These are phyloP conservation scores for Homarus americanus DNA, from an alignment of 1,140 invertebrate genomes.

Conservation along the genomic window DNA sequence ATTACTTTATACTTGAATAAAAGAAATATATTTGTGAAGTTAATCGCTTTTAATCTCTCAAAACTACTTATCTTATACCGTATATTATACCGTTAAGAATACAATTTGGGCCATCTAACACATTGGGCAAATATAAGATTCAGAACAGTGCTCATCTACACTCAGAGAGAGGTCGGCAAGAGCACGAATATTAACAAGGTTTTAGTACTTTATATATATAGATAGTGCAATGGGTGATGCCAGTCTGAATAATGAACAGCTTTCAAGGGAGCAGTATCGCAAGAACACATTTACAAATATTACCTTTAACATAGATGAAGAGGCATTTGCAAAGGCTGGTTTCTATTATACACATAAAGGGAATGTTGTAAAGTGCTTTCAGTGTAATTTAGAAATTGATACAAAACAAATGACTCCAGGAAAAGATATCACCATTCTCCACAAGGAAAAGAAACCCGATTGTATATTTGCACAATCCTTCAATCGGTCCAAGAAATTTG, in stretches of 20 bases:
- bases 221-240: conserved; percentile 19
- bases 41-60: too few relatives aligned
- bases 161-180: background rate
- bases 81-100: background rate
- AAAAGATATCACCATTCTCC: background rate
- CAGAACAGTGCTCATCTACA: background rate
- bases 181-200: background rate
- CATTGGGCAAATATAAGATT: background rate
- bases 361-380: conserved; percentile 19
- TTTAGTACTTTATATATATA: background rate
- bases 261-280: conserved; percentile 3
- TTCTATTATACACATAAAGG: conserved; percentile 34
- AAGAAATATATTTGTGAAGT: background rate
- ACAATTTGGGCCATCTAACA: background rate
- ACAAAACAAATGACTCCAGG: background rate
- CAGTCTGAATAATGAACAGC: background rate
- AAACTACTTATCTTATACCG: background rate
- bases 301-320: background rate
- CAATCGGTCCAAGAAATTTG: conserved; percentile 55
- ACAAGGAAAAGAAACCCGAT: conserved; percentile 35
- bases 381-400: conserved; percentile 35
- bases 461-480: conserved; percentile 11
- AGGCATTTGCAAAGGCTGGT: conserved; percentile 24
- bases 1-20: background rate
- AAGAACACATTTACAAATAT: conserved; percentile 13